phyloP scores from a whole-genome alignment of 1,140 invertebrate genomes.

The Drosophila azteca region DNA sequence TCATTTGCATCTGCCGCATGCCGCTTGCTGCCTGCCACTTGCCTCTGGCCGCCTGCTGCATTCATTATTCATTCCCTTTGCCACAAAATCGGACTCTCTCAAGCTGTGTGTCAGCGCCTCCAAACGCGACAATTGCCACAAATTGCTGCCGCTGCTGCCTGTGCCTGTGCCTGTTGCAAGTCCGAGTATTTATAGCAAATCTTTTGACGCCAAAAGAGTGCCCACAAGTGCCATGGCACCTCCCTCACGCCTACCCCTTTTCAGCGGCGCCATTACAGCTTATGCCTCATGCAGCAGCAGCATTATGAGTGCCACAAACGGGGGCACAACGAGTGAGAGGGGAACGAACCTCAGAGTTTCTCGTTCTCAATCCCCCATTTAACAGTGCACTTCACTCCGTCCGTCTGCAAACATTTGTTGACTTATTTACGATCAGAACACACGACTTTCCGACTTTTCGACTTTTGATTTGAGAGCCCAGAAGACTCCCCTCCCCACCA shows the following conservation, averaged over 20 bases:
- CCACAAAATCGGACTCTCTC: conserved; percentile 29
- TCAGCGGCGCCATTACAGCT: conserved; percentile 32
- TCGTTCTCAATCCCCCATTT: conserved; percentile 21
- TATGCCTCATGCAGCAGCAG: conserved; percentile 29
- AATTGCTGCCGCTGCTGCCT: conserved; percentile 62
- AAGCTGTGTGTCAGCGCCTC: conserved; percentile 55
- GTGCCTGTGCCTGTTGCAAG: conserved; percentile 15
- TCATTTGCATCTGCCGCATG: conserved; percentile 57
- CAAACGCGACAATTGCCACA: conserved; percentile 71
- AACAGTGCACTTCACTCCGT: not conserved
- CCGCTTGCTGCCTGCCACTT: not conserved
- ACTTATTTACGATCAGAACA: conserved; percentile 71
- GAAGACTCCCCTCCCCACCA: no score
- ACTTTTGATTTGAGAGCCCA: no score
- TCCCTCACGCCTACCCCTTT: not conserved
- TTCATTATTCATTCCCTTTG: conserved; percentile 25
- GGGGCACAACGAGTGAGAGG: conserved; percentile 5
- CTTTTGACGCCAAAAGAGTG: conserved; percentile 64
- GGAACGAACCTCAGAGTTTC: not conserved
- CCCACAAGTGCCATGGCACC: conserved; percentile 57
- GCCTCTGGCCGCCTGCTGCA: conserved; percentile 34
- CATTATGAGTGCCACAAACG: conserved; percentile 33
- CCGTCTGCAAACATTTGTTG: conserved; percentile 46
- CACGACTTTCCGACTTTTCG: conserved; percentile 10
- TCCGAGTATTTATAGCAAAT: conserved; percentile 70